Percentiles rank a stretch among this genome's conserved stretches.
These are phyloP conservation scores for Zhengitettix transpicula DNA, from an alignment of 2,888 invertebrate genomes.

Conservation along the genomic window DNA sequence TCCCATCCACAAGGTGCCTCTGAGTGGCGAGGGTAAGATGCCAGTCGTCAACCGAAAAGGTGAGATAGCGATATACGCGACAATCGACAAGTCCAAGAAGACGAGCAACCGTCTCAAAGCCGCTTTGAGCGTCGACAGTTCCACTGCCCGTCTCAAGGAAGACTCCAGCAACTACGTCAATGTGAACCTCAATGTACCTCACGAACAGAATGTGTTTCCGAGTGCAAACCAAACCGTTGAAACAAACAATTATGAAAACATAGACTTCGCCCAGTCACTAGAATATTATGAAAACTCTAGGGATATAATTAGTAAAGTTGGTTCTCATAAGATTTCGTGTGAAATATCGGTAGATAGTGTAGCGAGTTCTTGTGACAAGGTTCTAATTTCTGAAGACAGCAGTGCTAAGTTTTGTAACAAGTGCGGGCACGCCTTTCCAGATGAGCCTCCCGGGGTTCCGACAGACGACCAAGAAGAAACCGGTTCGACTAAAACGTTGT, in stretches of 20 bases:
- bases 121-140: neutral
- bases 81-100: constrained; percentile 50
- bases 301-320: constrained; percentile 40
- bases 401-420: constrained; percentile 39
- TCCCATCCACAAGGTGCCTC: constrained; percentile 28
- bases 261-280: constrained; percentile 59
- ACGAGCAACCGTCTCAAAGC: constrained; percentile 28
- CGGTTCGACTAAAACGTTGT: neutral
- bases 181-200: constrained; percentile 16
- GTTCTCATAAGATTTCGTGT: constrained; percentile 26
- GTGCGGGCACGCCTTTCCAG: constrained; percentile 38
- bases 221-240: constrained; percentile 3
- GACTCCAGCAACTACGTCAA: constrained; percentile 45
- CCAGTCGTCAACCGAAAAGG: constrained; percentile 32
- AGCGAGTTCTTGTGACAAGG: neutral
- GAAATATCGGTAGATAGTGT: constrained; percentile 27
- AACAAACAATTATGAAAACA: constrained; percentile 23
- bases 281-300: constrained; percentile 65
- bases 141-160: neutral
- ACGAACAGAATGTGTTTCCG: neutral
- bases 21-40: constrained; percentile 39
- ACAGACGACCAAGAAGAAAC: neutral
- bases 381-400: constrained; percentile 20
- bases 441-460: neutral
- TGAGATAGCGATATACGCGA: constrained; percentile 47